Conservation (phyloP, 2,113 vertebrate species). For the Actenoides lindsayi region DNA sequence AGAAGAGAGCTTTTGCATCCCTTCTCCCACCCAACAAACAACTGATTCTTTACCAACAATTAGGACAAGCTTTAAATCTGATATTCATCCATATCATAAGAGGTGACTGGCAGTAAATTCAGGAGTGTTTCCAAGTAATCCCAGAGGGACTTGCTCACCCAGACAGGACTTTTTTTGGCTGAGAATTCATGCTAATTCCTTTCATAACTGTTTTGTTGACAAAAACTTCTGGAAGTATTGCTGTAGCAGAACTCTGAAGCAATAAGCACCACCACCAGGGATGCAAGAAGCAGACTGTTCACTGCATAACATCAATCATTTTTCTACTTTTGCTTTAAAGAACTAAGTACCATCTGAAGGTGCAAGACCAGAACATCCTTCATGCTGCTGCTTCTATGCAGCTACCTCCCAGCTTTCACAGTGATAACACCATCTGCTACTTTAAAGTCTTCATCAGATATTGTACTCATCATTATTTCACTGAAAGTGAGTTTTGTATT, state of each 20-base stretch:
- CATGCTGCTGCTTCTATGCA: not conserved
- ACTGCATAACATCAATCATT: slow-evolving; percentile 8
- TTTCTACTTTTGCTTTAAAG: not conserved
- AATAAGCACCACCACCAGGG: not conserved
- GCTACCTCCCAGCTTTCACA: slow-evolving; percentile 37
- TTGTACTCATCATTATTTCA: not conserved
- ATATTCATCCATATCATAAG: not conserved
- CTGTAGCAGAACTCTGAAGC: not conserved
- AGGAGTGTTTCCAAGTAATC: not conserved
- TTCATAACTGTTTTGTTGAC: slow-evolving; percentile 14
- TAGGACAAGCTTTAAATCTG: not conserved
- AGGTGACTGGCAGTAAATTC: not conserved
- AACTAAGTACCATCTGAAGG: slow-evolving; percentile 34
- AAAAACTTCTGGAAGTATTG: slow-evolving; percentile 4
- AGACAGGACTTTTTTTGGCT: not conserved
- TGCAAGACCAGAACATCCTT: slow-evolving; percentile 55
- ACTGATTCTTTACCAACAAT: not conserved
- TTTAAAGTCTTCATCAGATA: slow-evolving; percentile 28
- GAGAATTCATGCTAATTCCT: not conserved
- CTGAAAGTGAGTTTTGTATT: not conserved
- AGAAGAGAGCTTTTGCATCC: not conserved
- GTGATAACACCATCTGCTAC: slow-evolving; percentile 54
- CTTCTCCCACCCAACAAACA: not conserved
- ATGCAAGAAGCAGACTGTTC: slow-evolving; percentile 15
- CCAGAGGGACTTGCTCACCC: not conserved